phyloP scores from a whole-genome alignment of 2,797 vertebrate genomes.

The Varecia variegata region DNA sequence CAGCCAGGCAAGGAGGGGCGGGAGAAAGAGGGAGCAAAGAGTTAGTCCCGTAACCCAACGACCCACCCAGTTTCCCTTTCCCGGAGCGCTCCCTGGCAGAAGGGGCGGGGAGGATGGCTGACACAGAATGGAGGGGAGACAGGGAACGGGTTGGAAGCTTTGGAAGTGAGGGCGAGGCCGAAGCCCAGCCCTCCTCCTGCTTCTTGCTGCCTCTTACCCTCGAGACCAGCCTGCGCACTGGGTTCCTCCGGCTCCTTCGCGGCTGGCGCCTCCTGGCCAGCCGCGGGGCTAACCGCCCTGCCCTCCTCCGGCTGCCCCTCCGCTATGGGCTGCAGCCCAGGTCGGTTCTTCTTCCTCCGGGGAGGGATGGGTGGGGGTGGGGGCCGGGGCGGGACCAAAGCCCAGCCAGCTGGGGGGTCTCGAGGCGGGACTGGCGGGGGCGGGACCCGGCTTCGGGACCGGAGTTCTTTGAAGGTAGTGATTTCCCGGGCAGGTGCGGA shows the following conservation, averaged over 20 bases:
- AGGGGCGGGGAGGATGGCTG: neutral
- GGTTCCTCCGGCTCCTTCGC: slow-evolving; percentile 44
- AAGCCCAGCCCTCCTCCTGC: neutral
- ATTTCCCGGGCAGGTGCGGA: neutral
- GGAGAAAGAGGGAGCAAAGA: slow-evolving; percentile 70
- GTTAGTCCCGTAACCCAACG: slow-evolving; percentile 62
- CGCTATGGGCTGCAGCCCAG: slow-evolving; percentile 85
- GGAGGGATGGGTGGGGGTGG: slow-evolving; percentile 66
- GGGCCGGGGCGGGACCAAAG: neutral
- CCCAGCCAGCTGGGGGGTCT: slow-evolving; percentile 50
- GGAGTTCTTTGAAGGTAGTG: slow-evolving; percentile 50
- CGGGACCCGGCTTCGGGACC: slow-evolving; percentile 43
- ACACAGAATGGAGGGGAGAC: slow-evolving; percentile 1
- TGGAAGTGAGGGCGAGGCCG: neutral
- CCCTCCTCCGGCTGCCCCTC: slow-evolving; percentile 77
- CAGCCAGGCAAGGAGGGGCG: slow-evolving; percentile 60
- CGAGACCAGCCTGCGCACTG: slow-evolving; percentile 82
- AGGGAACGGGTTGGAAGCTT: neutral
- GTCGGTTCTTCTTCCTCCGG: slow-evolving; percentile 80
- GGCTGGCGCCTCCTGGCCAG: slow-evolving; percentile 73
- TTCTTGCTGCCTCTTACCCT: slow-evolving; percentile 84
- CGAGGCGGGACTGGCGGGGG: slow-evolving; percentile 73
- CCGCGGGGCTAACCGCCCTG: slow-evolving; percentile 71
- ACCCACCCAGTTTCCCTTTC: slow-evolving; percentile 43
- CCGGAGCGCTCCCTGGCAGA: slow-evolving; percentile 49